A percentile compares a stretch with the other conserved stretches of the same genome.
Conservation (phyloP, 2,888 invertebrate species). For the Seira sanloemensis region DNA sequence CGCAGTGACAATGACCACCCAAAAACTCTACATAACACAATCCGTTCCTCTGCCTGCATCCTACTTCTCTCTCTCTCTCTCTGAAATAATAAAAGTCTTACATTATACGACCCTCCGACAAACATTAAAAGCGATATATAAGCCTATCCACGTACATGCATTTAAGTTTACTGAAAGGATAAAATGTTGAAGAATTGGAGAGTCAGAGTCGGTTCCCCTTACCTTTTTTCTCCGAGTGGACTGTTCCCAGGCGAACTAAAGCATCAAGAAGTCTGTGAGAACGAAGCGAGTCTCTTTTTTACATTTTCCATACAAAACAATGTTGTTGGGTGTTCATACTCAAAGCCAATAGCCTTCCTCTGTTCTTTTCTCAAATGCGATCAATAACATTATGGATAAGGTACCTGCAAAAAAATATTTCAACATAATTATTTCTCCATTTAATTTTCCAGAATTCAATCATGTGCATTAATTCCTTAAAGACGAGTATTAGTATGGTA, state of each 20-base stretch:
- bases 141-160: slow-evolving; percentile 8
- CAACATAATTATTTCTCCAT: not conserved
- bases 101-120: slow-evolving; percentile 10
- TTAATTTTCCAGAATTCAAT: not conserved
- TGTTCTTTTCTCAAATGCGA: slow-evolving; percentile 48
- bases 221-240: slow-evolving; percentile 45
- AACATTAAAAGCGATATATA: slow-evolving; percentile 9
- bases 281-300: slow-evolving; percentile 32
- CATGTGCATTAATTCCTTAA: not conserved
- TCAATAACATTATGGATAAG: slow-evolving; percentile 54
- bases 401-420: not conserved
- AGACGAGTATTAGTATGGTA: too few relatives aligned
- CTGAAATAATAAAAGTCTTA: not conserved
- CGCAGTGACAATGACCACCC: slow-evolving; percentile 60
- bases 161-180: slow-evolving; percentile 27
- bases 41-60: not conserved
- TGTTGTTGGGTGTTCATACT: slow-evolving; percentile 5
- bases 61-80: not conserved
- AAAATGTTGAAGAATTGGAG: slow-evolving; percentile 28
- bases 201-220: slow-evolving; percentile 36
- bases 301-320: slow-evolving; percentile 1
- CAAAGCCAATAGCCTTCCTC: slow-evolving; percentile 47
- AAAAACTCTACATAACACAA: slow-evolving; percentile 21
- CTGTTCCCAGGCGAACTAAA: slow-evolving; percentile 49
- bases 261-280: slow-evolving; percentile 38